A percentile compares a stretch with the other conserved stretches of the same genome.
Evolutionary conservation across 2,113 vertebrate genomes (phyloP).

Genomic region (Prochilodus magdalenae): DNA sequence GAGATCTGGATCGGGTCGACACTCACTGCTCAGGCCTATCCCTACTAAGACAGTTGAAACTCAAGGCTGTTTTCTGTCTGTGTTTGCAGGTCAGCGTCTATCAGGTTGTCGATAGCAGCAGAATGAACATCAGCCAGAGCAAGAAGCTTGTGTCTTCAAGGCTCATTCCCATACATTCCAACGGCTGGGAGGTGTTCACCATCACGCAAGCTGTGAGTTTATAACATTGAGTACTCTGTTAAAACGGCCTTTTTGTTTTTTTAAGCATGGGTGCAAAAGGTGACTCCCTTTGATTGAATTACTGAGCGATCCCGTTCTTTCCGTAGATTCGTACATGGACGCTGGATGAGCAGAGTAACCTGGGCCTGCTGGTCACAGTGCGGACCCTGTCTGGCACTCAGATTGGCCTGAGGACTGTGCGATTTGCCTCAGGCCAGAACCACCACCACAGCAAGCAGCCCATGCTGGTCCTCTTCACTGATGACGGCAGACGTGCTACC

Average conservation of each 20-base stretch:
- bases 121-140: constrained; percentile 66
- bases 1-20: too few relatives aligned
- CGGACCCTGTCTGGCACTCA: constrained; percentile 63
- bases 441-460: constrained; percentile 91
- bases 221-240: neutral
- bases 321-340: constrained; percentile 85
- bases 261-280: neutral
- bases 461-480: constrained; percentile 91
- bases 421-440: constrained; percentile 78
- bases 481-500: constrained; percentile 79
- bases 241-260: neutral
- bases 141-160: constrained; percentile 83
- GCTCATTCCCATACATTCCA: constrained; percentile 80
- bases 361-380: constrained; percentile 83
- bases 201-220: constrained; percentile 87
- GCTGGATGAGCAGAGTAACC: constrained; percentile 79
- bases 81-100: constrained; percentile 83
- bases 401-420: constrained; percentile 71
- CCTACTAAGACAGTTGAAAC: too few relatives aligned
- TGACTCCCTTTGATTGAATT: neutral
- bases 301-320: neutral
- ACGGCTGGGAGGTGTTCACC: constrained; percentile 89
- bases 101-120: constrained; percentile 76
- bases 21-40: too few relatives aligned
- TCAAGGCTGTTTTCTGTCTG: neutral